Percentiles rank a stretch among this genome's conserved stretches.
Evolutionary conservation across 2,797 vertebrate species (phyloP).

Genomic region (Lophius americanus): DNA sequence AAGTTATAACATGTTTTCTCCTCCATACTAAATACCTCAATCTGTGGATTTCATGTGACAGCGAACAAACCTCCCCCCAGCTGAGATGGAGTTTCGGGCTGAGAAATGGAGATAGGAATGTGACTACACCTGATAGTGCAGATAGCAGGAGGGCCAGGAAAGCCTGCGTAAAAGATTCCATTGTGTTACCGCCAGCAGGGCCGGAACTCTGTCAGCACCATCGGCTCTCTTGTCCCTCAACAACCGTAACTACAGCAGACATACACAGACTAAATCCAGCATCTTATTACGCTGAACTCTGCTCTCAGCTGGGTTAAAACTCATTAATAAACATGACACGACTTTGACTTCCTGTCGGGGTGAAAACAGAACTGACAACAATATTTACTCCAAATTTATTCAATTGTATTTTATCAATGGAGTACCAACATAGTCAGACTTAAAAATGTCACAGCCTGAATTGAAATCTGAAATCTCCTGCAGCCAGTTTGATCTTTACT

Average conservation of each 20-base stretch:
- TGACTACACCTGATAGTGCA: constrained; percentile 80
- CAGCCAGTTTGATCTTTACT: too few relatives aligned
- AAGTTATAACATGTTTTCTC: not conserved
- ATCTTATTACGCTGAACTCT: constrained; percentile 21
- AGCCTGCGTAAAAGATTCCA: constrained; percentile 76
- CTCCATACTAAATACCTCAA: constrained; percentile 12
- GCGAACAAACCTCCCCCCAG: constrained; percentile 48
- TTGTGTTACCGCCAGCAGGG: constrained; percentile 71
- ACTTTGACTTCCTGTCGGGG: too few relatives aligned
- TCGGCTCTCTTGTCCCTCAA: constrained; percentile 66
- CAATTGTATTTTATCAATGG: too few relatives aligned
- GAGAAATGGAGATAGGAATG: constrained; percentile 82
- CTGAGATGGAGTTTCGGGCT: constrained; percentile 71
- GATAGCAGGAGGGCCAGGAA: constrained; percentile 78
- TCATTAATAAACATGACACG: too few relatives aligned
- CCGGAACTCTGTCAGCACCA: constrained; percentile 46
- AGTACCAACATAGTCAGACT: too few relatives aligned
- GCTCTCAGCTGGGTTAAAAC: not conserved
- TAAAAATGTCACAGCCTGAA: too few relatives aligned
- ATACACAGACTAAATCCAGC: constrained; percentile 43
- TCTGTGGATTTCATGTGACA: constrained; percentile 37
- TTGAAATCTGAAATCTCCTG: too few relatives aligned
- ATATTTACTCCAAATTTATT: too few relatives aligned
- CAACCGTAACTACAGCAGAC: constrained; percentile 61
- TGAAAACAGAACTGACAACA: too few relatives aligned